phyloP scores from a whole-genome alignment of 2,888 invertebrate species.

The Invenusta paracnida region DNA sequence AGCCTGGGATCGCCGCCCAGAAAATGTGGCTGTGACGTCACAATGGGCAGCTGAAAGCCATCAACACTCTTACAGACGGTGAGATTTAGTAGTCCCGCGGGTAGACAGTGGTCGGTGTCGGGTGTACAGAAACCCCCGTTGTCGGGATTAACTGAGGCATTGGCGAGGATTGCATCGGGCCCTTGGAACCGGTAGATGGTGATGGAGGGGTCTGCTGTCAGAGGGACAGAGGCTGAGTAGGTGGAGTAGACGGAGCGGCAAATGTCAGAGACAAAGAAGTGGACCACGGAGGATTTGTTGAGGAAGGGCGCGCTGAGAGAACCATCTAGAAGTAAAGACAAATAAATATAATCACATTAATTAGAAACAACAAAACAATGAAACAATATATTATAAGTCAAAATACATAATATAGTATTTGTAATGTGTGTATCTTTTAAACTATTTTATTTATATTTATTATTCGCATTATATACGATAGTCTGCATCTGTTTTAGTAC shows the following conservation, averaged over 20 bases:
- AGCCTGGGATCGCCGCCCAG: constrained; percentile 46
- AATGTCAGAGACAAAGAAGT: constrained; percentile 42
- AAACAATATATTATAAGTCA: too few species aligned
- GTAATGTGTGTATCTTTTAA: too few species aligned
- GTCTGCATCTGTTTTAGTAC: too few species aligned
- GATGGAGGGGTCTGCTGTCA: constrained; percentile 49
- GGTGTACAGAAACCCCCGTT: constrained; percentile 58
- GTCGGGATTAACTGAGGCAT: constrained; percentile 52
- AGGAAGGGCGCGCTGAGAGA: constrained; percentile 41
- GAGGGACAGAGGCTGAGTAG: constrained; percentile 48
- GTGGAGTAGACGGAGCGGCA: constrained; percentile 52
- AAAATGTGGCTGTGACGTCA: constrained; percentile 55
- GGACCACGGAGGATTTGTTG: constrained; percentile 23
- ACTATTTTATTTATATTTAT: too few species aligned
- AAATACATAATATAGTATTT: too few species aligned
- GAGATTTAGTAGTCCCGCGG: constrained; percentile 53
- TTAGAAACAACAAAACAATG: too few species aligned
- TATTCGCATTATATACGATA: too few species aligned
- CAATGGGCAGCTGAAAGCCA: constrained; percentile 49
- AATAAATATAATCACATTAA: too few species aligned
- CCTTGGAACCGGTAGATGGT: constrained; percentile 51
- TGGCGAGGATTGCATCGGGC: constrained; percentile 48
- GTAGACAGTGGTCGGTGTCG: constrained; percentile 50
- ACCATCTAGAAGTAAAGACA: constrained; percentile 36
- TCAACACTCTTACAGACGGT: constrained; percentile 47